A percentile compares a stretch with the other conserved stretches of the same genome.
These are phyloP conservation scores for Neocloeon triangulifer DNA, from an alignment of 1,140 invertebrate genomes.

Conservation along the genomic window DNA sequence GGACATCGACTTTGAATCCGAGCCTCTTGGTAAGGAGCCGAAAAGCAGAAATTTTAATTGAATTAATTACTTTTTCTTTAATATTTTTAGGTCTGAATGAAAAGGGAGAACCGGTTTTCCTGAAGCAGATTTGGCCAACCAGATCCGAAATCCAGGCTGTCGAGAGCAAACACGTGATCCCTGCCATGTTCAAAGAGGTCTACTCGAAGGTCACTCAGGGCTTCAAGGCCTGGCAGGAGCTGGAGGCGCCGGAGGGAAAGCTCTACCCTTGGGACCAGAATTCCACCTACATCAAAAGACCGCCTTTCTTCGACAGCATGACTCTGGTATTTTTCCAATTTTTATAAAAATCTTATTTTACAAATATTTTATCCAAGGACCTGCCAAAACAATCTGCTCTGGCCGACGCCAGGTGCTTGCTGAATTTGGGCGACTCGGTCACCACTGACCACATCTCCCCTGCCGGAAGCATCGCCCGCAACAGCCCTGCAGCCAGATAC, in stretches of 20 bases:
- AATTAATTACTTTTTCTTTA: not conserved
- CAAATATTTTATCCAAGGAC: constrained; percentile 15
- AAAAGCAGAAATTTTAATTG: not conserved
- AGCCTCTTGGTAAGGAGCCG: constrained; percentile 49
- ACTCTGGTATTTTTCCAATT: constrained; percentile 26
- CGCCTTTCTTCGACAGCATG: constrained; percentile 90
- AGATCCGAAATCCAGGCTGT: constrained; percentile 75
- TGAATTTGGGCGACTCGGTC: constrained; percentile 83
- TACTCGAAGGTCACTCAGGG: constrained; percentile 72
- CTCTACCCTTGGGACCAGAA: constrained; percentile 79
- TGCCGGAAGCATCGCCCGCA: constrained; percentile 88
- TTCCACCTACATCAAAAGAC: constrained; percentile 91
- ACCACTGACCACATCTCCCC: constrained; percentile 98
- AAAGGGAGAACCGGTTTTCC: constrained; percentile 54
- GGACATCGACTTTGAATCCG: constrained; percentile 81
- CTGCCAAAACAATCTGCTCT: constrained; percentile 31
- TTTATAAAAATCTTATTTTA: too few relatives aligned
- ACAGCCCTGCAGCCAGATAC: constrained; percentile 81
- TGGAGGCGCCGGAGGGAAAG: constrained; percentile 55
- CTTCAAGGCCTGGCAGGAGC: constrained; percentile 61
- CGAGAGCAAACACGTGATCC: constrained; percentile 76
- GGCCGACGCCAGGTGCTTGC: constrained; percentile 45
- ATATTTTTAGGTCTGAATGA: constrained; percentile 28
- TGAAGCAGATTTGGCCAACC: constrained; percentile 89
- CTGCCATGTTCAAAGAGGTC: constrained; percentile 96